Base-by-base conservation (phyloP, 2,888 invertebrate genomes). In the Dascillus cervinus region DNA sequence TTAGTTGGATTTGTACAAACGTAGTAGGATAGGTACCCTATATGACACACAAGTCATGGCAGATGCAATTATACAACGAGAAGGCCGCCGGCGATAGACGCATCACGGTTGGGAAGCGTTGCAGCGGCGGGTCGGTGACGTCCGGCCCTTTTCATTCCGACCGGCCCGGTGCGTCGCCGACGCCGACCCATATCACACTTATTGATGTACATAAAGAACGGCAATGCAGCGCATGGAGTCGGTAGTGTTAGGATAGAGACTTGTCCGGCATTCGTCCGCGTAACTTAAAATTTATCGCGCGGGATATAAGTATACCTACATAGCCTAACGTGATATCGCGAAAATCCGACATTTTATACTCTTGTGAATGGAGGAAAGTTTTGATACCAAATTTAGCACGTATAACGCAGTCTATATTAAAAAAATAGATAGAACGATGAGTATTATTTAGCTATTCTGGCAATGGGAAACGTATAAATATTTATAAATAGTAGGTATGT, bases 371-470 rank as follows among this genome's bases (percentile, higher is more conserved):
- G 48, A 52, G 60, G 60, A 52, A 58, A 60, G 59, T 64, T 64
- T 64, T 64, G 62, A 63, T 64, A 64, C 62, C 58, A 60, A 56
- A 60, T 56, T 58, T 60, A 61, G 59, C 45, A 60, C 59, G 60
- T 60, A 59, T 57, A 59, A 55, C 52, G 54, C 53, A 57, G 54
- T 53, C 47, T 50, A 53, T 44, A 44, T 45, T 45, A 39, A 32
- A 34, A 36, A 26, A 32, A 30, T 37, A 40, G 28, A 52, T 55
- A 55, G 50, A 48, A 56, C 47, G 56, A 58, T 53, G 56, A 59
- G 58, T 59, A 57, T 58, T 58, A 59, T 54, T 53, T 58, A 59
- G 58, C 58, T 44, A 46, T 50, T 51, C 45, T 37, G 41, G 39
- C 39, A 40, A 33, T 35, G 35, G 35, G 38, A 30, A 26, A 39